Percentiles rank a stretch among this genome's conserved stretches.
phyloP scores from a whole-genome alignment of 2,888 invertebrate species.

The Heterodera filipjevi region DNA sequence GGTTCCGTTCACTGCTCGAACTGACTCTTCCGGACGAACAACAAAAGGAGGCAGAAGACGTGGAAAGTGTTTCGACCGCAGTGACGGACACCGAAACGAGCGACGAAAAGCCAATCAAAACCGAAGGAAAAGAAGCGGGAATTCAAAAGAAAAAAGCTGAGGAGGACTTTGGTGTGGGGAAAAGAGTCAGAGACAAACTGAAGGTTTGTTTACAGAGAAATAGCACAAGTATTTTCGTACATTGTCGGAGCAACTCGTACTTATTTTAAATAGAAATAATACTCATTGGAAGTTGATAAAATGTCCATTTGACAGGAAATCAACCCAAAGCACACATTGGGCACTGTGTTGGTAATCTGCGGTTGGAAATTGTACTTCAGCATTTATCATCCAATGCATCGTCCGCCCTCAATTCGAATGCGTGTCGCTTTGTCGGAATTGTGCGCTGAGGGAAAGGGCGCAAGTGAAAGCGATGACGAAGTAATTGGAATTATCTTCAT shows the following conservation, averaged over 20 bases:
- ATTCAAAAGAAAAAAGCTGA: conserved; percentile 37
- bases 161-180: conserved; percentile 28
- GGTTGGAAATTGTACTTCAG: conserved; percentile 97
- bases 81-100: conserved; percentile 28
- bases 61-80: conserved; percentile 38
- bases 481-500: too few relatives aligned
- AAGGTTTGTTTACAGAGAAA: neutral
- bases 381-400: conserved; percentile 96
- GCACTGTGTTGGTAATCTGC: conserved; percentile 91
- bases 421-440: conserved; percentile 45
- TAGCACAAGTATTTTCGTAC: too few relatives aligned
- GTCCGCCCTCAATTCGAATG: conserved; percentile 37
- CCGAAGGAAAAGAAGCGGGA: conserved; percentile 30
- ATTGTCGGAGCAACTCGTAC: neutral
- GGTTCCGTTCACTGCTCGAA: conserved; percentile 88
- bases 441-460: conserved; percentile 39
- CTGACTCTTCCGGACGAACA: conserved; percentile 78
- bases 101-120: neutral
- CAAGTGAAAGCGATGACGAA: conserved; percentile 22
- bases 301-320: conserved; percentile 70
- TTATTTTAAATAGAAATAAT: too few relatives aligned
- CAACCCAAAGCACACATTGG: conserved; percentile 93
- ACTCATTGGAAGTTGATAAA: too few relatives aligned
- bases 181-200: conserved; percentile 1
- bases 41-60: conserved; percentile 12